Conservation (phyloP, 2,113 vertebrate species). For the Pundamilia nyererei region DNA sequence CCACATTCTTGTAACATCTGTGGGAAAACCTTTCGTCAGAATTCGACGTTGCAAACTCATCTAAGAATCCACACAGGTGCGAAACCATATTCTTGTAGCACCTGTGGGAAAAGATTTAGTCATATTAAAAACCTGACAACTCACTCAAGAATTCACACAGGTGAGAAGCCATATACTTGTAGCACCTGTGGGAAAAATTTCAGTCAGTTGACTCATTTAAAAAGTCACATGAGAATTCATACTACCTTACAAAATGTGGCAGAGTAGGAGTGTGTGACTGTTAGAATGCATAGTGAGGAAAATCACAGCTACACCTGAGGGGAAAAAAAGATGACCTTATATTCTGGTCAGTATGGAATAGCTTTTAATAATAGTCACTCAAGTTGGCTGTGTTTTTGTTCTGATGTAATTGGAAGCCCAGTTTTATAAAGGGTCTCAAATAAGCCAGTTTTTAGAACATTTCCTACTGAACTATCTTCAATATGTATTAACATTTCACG, state of each 20-base stretch:
- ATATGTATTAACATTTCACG: fast-evolving
- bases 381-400: neutral
- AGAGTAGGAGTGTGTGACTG: neutral
- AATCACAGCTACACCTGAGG: neutral
- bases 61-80: neutral
- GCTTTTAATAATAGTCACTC: neutral
- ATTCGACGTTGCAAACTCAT: fast-evolving
- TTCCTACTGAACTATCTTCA: neutral
- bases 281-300: neutral
- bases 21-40: neutral
- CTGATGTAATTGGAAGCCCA: neutral
- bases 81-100: neutral
- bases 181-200: neutral
- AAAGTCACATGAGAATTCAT: neutral
- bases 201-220: neutral
- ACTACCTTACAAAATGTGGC: neutral
- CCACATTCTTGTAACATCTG: neutral
- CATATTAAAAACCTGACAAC: neutral
- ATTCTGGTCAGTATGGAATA: neutral
- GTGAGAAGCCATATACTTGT: neutral
- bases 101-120: neutral
- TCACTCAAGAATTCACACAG: neutral
- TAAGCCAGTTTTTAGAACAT: neutral
- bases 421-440: neutral
- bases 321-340: neutral